These are phyloP conservation scores for Heliopora coerulea DNA, from an alignment of 92 coral and sea anemone species.

Conservation along the genomic window DNA sequence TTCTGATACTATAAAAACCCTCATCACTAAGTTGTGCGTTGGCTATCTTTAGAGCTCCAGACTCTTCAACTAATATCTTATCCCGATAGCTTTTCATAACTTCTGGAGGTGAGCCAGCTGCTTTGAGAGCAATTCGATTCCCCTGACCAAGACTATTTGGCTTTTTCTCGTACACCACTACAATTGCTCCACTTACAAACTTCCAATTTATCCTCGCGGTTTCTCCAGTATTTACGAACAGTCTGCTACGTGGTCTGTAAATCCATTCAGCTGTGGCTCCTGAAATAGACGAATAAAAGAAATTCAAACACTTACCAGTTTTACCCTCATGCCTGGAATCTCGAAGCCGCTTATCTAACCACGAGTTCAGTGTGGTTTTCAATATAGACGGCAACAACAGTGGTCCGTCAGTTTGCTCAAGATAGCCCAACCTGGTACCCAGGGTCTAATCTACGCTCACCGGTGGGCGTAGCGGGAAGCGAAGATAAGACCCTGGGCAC, in stretches of 20 bases:
- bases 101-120: neutral
- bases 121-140: slow-evolving; percentile 9
- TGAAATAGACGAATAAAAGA: neutral
- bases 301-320: no score
- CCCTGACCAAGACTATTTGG: neutral
- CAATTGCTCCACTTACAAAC: slow-evolving; percentile 20
- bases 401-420: no score
- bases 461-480: no score
- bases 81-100: neutral
- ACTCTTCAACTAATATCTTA: slow-evolving; percentile 8
- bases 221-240: slow-evolving; percentile 25
- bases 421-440: no score
- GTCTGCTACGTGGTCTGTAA: slow-evolving; percentile 28
- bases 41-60: slow-evolving; percentile 29
- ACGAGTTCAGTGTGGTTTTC: no score
- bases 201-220: slow-evolving; percentile 36
- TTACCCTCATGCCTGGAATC: no score
- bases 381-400: no score
- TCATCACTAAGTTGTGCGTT: slow-evolving; percentile 26
- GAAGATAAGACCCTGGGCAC: no score
- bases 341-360: no score
- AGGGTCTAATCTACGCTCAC: no score
- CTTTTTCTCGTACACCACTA: slow-evolving; percentile 11
- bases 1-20: slow-evolving; percentile 6
- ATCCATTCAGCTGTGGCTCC: slow-evolving; percentile 36